A percentile compares a stretch with the other conserved stretches of the same genome.
phyloP scores from a whole-genome alignment of 2,888 invertebrate species.

The Sericinus montela region DNA sequence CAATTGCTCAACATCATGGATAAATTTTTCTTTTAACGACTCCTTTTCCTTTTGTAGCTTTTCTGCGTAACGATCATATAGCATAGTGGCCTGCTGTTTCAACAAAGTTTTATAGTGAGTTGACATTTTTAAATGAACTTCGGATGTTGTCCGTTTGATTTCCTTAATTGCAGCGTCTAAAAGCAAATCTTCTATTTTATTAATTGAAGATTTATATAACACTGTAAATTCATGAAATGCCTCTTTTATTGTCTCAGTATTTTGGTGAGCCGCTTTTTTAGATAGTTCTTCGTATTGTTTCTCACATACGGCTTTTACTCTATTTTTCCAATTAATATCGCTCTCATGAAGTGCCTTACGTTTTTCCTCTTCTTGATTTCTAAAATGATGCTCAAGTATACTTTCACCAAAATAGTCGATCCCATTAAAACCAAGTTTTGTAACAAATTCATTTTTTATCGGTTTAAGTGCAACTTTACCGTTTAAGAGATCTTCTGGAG shows the following conservation, averaged over 20 bases:
- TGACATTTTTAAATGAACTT: slow-evolving; percentile 44
- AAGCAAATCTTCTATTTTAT: slow-evolving; percentile 49
- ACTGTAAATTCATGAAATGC: slow-evolving; percentile 47
- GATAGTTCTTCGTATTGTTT: slow-evolving; percentile 38
- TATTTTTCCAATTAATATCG: slow-evolving; percentile 48
- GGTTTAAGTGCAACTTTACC: slow-evolving; percentile 55
- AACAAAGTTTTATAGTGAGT: slow-evolving; percentile 37
- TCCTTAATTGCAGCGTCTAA: slow-evolving; percentile 45
- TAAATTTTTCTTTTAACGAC: slow-evolving; percentile 44
- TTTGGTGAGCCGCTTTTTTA: slow-evolving; percentile 33
- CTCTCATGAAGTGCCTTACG: slow-evolving; percentile 35
- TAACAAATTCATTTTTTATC: slow-evolving; percentile 39
- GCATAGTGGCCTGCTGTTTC: slow-evolving; percentile 47
- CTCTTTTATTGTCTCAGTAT: slow-evolving; percentile 42
- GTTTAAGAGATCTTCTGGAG: slow-evolving; percentile 50
- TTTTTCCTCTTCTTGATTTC: slow-evolving; percentile 40
- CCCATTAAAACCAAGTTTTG: slow-evolving; percentile 47
- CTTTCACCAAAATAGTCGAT: slow-evolving; percentile 42
- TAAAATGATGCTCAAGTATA: slow-evolving; percentile 38
- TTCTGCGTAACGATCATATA: slow-evolving; percentile 46
- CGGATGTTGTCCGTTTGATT: slow-evolving; percentile 39
- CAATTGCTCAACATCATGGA: slow-evolving; percentile 35
- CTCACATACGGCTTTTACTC: slow-evolving; percentile 30
- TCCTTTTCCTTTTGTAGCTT: slow-evolving; percentile 42
- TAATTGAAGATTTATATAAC: slow-evolving; percentile 46